Percentiles rank a stretch among this genome's conserved stretches.
These are phyloP conservation scores for Anagrus nilaparvatae DNA, from an alignment of 1,140 invertebrate genomes.

Conservation along the genomic window DNA sequence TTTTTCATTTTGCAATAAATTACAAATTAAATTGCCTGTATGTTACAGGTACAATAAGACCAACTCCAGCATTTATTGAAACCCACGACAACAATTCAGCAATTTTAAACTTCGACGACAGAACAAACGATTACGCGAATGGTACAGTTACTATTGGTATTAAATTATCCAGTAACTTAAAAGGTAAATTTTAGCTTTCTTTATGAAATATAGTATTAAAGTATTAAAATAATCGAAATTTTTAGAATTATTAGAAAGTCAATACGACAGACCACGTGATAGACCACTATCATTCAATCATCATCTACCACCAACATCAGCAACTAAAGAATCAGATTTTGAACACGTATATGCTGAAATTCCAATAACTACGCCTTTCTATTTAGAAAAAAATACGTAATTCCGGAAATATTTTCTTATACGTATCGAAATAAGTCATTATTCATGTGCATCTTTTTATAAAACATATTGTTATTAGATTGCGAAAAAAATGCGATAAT, in stretches of 20 bases:
- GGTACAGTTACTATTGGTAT: constrained; percentile 31
- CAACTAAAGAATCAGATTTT: constrained; percentile 18
- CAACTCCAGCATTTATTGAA: constrained; percentile 18
- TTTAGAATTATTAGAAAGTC: constrained; percentile 34
- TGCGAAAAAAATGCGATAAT: too few species aligned
- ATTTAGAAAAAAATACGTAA: constrained; percentile 21
- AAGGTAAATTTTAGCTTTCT: constrained; percentile 22
- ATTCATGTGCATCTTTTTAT: too few species aligned
- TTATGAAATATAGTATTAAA: not conserved
- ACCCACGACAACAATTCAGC: constrained; percentile 17
- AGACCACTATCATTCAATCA: constrained; percentile 11
- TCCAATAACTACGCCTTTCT: constrained; percentile 27
- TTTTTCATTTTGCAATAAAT: too few species aligned
- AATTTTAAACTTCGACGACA: constrained; percentile 22
- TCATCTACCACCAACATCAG: not conserved
- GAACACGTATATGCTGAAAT: constrained; percentile 41
- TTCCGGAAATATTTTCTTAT: too few species aligned
- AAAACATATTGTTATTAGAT: too few species aligned
- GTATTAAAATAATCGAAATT: not conserved
- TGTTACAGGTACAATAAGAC: constrained; percentile 23
- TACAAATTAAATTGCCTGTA: not conserved
- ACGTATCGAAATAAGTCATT: too few species aligned
- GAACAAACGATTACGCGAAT: constrained; percentile 31
- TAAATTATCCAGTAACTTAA: constrained; percentile 28
- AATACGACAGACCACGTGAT: constrained; percentile 35